These are phyloP conservation scores for Podargus strigoides DNA, from an alignment of 2,797 vertebrate genomes.

Conservation along the genomic window DNA sequence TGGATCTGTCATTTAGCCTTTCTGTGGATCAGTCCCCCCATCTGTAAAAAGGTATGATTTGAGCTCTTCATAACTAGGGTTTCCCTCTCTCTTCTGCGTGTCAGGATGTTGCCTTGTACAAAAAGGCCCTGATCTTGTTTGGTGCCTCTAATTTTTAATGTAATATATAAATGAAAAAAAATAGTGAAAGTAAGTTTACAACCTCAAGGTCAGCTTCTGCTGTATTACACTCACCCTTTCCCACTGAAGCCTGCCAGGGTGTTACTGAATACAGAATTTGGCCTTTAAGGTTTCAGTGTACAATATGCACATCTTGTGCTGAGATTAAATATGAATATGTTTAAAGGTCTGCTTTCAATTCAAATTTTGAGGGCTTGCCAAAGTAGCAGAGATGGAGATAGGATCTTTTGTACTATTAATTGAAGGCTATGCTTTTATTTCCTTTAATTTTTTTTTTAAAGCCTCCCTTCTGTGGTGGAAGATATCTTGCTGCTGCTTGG, in stretches of 20 bases:
- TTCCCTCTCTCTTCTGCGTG: not conserved
- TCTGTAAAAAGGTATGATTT: not conserved
- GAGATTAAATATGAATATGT: constrained; percentile 50
- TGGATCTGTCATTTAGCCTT: not conserved
- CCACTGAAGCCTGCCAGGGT: not conserved
- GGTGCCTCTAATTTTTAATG: not conserved
- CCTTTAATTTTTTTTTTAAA: constrained; percentile 35
- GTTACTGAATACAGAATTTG: constrained; percentile 25
- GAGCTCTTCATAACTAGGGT: not conserved
- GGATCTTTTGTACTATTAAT: constrained; percentile 56
- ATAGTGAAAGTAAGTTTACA: not conserved
- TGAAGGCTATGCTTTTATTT: constrained; percentile 47
- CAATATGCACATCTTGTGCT: constrained; percentile 34
- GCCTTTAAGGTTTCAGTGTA: constrained; percentile 16
- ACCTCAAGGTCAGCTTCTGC: constrained; percentile 6
- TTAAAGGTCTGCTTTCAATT: constrained; percentile 59
- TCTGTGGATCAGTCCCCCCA: not conserved
- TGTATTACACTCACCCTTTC: not conserved
- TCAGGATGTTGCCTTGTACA: not conserved
- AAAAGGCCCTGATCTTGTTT: not conserved
- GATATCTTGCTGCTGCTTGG: constrained; percentile 59
- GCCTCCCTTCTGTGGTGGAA: constrained; percentile 39
- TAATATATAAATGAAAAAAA: not conserved
- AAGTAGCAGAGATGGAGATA: constrained; percentile 45
- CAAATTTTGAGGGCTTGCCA: constrained; percentile 58